Base-by-base conservation (phyloP, 1,140 invertebrate genomes). In the Ostrea edulis region DNA sequence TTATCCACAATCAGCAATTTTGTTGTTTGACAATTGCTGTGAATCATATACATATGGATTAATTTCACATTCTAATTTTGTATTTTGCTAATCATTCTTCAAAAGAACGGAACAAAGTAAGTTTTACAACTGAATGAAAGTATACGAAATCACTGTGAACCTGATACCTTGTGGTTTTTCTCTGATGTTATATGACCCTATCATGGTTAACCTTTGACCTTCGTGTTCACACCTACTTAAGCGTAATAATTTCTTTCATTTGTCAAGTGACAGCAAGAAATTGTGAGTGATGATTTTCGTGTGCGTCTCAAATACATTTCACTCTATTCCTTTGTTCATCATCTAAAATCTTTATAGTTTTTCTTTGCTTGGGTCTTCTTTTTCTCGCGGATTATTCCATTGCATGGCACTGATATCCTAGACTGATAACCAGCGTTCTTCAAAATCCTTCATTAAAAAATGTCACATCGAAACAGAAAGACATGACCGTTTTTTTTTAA, bases 181-280 rank as follows among this genome's bases (percentile, higher is more conserved):
- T 62, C 17, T 62, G 55, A 62, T 62, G 55, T 62, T 62, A 62
- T 77, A 35, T 29, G 29, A 77, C 68, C 68, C 25, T 77, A 35
- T 77, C 29, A 77, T 35, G 22, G 8, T 29, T 77, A 35, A 77
- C 22, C 68, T 77, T 29, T 77, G 68, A 77, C 22, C 11, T 77
- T 77, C 68, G 68, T 77, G 68, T 77, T 77, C 25, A 77, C 25
- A 77, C 25, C 25, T 29, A 77, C 68, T 77, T 77, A 77, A 35
- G 68, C 68, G 68, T 77, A 35, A 29, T 29, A 29, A 77, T 77
- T 77, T 77, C 68, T 77, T 29, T 29, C 68, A 77, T 77, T 29
- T 77, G 29, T 77, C 68, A 77, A 77, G 68, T 7, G 68, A 77
- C 68, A 77, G 22, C 25, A 29, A 17, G 14, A 14, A 25, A 14